Evolutionary conservation across 2,888 invertebrate genomes (phyloP), one percentile per base, ranked within the genome.

Genomic region (Eristalis intricaria): DNA sequence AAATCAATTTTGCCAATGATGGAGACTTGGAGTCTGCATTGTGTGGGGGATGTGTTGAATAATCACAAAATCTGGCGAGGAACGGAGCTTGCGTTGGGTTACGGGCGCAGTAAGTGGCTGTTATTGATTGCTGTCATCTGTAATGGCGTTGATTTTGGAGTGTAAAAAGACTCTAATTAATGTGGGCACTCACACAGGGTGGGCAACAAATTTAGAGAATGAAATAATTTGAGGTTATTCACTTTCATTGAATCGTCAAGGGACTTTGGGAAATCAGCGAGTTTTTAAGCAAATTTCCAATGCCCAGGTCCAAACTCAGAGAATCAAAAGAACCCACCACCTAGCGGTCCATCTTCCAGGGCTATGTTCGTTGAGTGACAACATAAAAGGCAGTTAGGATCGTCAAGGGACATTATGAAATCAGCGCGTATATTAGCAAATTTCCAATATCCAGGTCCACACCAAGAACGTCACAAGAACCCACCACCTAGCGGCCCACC

Each of bases 21-120:
- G 50, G 50, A n/a, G n/a, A 2, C 19, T 19, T 4, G 1, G 19
- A 1, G 38, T 70, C 61, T 29, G 26, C 50, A 50, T n/a, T 50
- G 19, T 80, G 80, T 61, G 80, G 80, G 66, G 73, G 68, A 50
- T 73, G 56, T 13, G 56, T 13, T 50, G 19, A 50, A 19, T 19
- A 50, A 50, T 19, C 8, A 19, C 4, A 19, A 50, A 4, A 5
- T n/a, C 19, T 26, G 2, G 43, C 15, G 43, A 4, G 50, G 50
- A 7, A 19, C 10, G 19, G 50, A 50, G 7, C 7, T 50, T 50
- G 19, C 7, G 7, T n/a, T 4, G 7, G 19, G 50, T 7, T 19
- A n/a, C 19, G n/a, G 19, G n/a, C 50, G 50, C 19, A 19, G 2
- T 19, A 19, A 50, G 1, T 50, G 50, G n/a, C 26, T 66, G 61